Evolutionary conservation across 1,140 invertebrate genomes (phyloP).

Genomic region (Rhopalosiphum padi): DNA sequence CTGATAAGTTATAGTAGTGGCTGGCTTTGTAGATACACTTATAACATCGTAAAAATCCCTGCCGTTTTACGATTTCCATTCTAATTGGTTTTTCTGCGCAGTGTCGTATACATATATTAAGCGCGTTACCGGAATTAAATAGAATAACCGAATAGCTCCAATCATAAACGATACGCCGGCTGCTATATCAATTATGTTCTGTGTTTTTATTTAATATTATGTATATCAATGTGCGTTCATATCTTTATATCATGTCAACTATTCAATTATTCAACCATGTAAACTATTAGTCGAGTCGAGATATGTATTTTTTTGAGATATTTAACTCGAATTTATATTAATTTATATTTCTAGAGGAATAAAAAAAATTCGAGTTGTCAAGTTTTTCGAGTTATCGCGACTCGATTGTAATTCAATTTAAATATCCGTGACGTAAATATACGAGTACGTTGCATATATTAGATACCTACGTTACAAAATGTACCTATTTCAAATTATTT

Average conservation of each 20-base stretch:
- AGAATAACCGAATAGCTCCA: neutral
- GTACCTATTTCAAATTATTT: neutral
- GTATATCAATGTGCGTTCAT: neutral
- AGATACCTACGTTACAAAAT: neutral
- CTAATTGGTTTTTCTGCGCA: neutral
- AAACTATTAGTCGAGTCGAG: no score
- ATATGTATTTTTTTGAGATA: no score
- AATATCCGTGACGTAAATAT: neutral
- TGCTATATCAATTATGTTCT: neutral
- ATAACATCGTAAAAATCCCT: neutral
- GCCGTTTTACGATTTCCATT: neutral
- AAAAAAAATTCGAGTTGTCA: no score
- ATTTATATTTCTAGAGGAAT: no score
- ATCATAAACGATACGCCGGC: neutral
- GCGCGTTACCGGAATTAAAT: neutral
- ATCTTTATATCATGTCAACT: neutral
- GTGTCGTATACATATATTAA: neutral
- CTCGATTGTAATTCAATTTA: no score
- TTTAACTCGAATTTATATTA: no score
- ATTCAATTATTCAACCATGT: neutral
- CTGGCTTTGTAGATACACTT: neutral
- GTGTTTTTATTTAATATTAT: no score
- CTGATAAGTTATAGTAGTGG: neutral
- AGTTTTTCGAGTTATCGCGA: no score
- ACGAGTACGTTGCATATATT: neutral